These are phyloP conservation scores for Bombylius major DNA, from an alignment of 2,888 invertebrate species.

Conservation along the genomic window DNA sequence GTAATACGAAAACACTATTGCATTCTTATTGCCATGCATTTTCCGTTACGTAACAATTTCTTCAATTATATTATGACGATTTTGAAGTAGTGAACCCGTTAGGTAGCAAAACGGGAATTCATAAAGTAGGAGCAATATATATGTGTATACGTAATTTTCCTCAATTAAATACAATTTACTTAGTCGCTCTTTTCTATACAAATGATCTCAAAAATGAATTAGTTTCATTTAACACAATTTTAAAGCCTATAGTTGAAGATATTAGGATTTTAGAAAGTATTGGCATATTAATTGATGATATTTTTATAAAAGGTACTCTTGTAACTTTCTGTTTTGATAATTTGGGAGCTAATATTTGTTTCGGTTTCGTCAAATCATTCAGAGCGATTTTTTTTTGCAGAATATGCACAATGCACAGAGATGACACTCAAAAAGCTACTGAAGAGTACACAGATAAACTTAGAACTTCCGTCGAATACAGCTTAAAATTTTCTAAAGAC, in stretches of 20 bases:
- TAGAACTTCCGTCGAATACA: no score
- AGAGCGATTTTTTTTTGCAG: conserved; percentile 1
- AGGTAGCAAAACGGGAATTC: conserved; percentile 1
- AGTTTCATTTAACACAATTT: not conserved
- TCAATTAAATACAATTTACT: not conserved
- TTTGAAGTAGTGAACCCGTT: conserved; percentile 1
- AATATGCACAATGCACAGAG: not conserved
- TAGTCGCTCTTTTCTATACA: conserved; percentile 2
- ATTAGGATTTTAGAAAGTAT: not conserved
- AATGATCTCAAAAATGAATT: conserved; percentile 1
- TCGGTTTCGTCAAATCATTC: conserved; percentile 3
- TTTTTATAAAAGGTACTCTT: not conserved
- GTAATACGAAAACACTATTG: no score
- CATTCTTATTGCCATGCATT: no score
- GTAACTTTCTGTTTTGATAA: conserved; percentile 1
- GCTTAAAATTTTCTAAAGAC: no score
- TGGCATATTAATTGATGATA: not conserved
- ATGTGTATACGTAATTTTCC: conserved; percentile 1
- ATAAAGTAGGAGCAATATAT: conserved; percentile 4
- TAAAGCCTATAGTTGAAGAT: not conserved
- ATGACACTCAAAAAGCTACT: no score
- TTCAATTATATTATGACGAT: not conserved
- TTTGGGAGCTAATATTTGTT: conserved; percentile 2
- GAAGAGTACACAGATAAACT: no score
- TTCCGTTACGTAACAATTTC: no score